Evolutionary conservation across 2,888 invertebrate genomes (phyloP).

Genomic region (Melangyna quadrimaculata): DNA sequence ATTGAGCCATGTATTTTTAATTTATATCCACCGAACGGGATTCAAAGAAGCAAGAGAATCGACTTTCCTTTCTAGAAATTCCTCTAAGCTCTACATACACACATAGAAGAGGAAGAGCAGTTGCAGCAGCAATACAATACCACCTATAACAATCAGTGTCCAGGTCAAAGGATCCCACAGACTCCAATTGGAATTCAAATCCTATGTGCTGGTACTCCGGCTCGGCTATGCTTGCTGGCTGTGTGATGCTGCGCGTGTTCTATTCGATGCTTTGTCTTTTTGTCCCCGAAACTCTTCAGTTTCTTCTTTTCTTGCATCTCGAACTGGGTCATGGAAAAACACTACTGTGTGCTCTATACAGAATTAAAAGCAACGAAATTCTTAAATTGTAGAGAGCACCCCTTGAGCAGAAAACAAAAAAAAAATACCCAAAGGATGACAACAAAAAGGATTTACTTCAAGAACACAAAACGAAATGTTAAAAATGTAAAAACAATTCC

Average conservation of each 20-base stretch:
- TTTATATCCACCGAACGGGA: conserved; percentile 69
- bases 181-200: conserved; percentile 65
- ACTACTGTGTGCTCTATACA: conserved; percentile 12
- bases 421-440: conserved; percentile 19
- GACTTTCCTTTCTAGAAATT: conserved; percentile 11
- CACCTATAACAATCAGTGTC: conserved; percentile 65
- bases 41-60: conserved; percentile 47
- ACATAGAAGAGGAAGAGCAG: not conserved
- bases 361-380: conserved; percentile 41
- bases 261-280: conserved; percentile 57
- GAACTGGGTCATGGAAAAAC: conserved; percentile 63
- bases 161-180: conserved; percentile 67
- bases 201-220: no score
- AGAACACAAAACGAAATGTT: conserved; percentile 51
- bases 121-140: not conserved
- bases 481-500: conserved; percentile 61
- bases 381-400: conserved; percentile 41
- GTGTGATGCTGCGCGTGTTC: conserved; percentile 8
- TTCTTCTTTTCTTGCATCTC: conserved; percentile 22
- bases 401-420: conserved; percentile 28
- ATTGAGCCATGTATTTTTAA: conserved; percentile 75
- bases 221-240: conserved; percentile 2
- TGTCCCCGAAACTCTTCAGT: conserved; percentile 26
- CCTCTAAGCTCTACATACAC: not conserved
- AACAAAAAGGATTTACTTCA: conserved; percentile 64